Conservation (phyloP, 1,140 invertebrate species). For the Globodera rostochiensis region DNA sequence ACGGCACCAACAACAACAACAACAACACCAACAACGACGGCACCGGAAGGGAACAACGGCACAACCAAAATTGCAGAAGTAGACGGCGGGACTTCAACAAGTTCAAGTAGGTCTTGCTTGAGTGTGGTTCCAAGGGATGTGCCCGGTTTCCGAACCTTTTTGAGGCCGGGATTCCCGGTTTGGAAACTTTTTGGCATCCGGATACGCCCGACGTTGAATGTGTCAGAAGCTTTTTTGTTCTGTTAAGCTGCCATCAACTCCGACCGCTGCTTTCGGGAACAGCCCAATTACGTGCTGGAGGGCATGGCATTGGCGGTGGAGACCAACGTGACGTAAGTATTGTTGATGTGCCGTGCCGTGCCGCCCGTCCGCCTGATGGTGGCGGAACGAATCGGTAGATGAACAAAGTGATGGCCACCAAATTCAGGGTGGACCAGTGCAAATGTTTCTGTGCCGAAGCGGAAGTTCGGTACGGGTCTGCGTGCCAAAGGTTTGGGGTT, state of each 20-base stretch:
- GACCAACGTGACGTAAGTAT: conserved; percentile 47
- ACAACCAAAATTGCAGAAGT: no score
- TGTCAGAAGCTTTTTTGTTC: neutral
- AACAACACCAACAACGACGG: neutral
- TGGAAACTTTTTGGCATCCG: no score
- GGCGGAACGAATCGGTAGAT: conserved; percentile 28
- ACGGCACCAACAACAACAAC: neutral
- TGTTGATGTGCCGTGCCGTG: no score
- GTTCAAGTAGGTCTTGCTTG: no score
- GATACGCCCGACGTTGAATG: no score
- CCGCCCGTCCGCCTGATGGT: neutral
- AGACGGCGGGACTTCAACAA: neutral
- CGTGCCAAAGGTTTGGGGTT: conserved; percentile 46
- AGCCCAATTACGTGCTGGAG: conserved; percentile 61
- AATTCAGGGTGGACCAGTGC: conserved; percentile 49
- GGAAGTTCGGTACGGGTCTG: conserved; percentile 56
- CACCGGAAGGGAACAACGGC: neutral
- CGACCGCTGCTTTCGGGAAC: conserved; percentile 60
- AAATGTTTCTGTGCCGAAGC: conserved; percentile 61
- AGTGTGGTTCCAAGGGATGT: no score
- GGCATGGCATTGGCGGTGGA: conserved; percentile 59
- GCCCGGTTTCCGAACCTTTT: no score
- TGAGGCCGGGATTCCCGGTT: no score
- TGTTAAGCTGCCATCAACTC: conserved; percentile 20
- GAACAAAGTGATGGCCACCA: conserved; percentile 13